Evolutionary conservation across 2,888 invertebrate genomes (phyloP), one percentile per base, ranked within the genome.

Genomic region (Patella ulyssiponensis): DNA sequence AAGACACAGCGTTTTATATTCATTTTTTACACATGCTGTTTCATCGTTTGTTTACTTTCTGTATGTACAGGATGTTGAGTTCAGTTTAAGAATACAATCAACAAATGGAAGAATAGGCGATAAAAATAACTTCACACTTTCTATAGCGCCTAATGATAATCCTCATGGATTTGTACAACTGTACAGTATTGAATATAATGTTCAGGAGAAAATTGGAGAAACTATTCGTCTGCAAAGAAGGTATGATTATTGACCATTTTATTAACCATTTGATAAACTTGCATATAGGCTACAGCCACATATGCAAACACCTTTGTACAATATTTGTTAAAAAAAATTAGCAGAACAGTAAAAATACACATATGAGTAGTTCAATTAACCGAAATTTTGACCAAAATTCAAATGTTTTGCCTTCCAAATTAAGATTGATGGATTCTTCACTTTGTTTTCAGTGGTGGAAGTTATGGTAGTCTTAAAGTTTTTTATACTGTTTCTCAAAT

Each of bases 81-180:
- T 91, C 58, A 82, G 80, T 11, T 77, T 91, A 75, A 76, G 77
- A 11, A 80, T 79, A 51, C 20, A 64, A 14, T 64, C 64, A 64
- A 23, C 64, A 78, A 90, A 90, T 23, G 88, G 87, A 14, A 81
- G 88, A 33, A 86, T 91, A 64, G 84, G 84, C 2, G 75, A 74
- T 0, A 82, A 82, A 54, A 85, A 81, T 70, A 81, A 79, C 20
- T 88, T 88, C 79, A 83, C 80, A 2, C 82, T 91, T 27, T 82
- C 84, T 69, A 89, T 91, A 54, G 80, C 81, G 17, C 86, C 91
- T 14, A 91, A 90, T 83, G 91, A 91, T 81, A 88, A 90, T 77
- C 91, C 91, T 4, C 88, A 90, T 81, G 91, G 91, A 0, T 82
- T 83, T 12, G 84, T 91, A 7, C 84, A 88, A 81, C 87, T 91